Base-by-base conservation (phyloP, 1,140 invertebrate species). In the Drosophila truncata region DNA sequence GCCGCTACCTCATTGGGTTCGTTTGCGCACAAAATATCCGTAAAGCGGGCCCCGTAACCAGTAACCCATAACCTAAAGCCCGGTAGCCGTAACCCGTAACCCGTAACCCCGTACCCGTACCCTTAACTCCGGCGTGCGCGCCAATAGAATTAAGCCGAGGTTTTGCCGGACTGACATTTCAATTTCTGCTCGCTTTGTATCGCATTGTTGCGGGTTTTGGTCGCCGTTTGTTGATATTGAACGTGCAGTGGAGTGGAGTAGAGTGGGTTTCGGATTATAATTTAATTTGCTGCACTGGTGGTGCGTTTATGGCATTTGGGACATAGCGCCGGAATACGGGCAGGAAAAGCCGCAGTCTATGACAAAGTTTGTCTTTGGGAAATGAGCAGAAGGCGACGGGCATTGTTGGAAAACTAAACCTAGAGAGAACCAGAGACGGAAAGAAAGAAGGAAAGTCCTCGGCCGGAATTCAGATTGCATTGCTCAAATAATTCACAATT, bases 401-500 rank as follows among this genome's bases (percentile, higher is more conserved):
- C 67, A 50, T 55, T 55, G 33, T 37, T 70, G 65, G 64, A 69
- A 84, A 80, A 80, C 82, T 65, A 66, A 80, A 60, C n/a, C n/a
- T n/a, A n/a, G 4, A 27, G 25, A 50, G 47, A n/a, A n/a, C n/a
- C n/a, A n/a, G 41, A 5, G 27, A 27, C 2, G 4, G 25, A 25
- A 7, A 7, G 27, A 27, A 27, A 27, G 4, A 44, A 18, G 20
- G 33, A 57, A 59, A 80, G 66, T 83, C 66, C 54, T 46, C 33
- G 64, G 80, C 84, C 81, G 84, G 77, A 85, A 90, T 87, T 67
- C 61, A 44, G 69, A 73, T 62, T 72, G 80, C 60, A 88, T 64
- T 88, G 57, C 80, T 84, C 80, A 78, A 81, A 87, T 90, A 88
- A 84, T 84, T 88, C 84, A 87, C 80, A 87, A 87, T 87, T 87